A percentile compares a stretch with the other conserved stretches of the same genome.
Conservation (phyloP, 2,888 invertebrate genomes). For the Sussaba pulchella region DNA sequence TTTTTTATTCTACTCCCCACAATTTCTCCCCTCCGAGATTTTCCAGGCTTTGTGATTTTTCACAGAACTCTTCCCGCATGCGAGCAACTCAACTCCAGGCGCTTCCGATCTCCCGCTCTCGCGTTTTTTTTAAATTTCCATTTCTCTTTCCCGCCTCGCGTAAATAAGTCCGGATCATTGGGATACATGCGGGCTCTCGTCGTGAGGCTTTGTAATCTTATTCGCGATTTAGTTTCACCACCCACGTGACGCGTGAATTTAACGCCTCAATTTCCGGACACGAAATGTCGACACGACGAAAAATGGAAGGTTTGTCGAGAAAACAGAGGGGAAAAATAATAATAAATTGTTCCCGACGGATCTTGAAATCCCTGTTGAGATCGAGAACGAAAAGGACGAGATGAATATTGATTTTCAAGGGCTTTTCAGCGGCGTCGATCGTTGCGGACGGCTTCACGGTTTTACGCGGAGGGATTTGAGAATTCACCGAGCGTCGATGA, state of each 20-base stretch:
- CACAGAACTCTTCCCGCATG: neutral
- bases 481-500: slow-evolving; percentile 62
- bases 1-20: slow-evolving; percentile 12
- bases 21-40: neutral
- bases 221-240: slow-evolving; percentile 29
- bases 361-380: slow-evolving; percentile 37
- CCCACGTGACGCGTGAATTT: slow-evolving; percentile 11
- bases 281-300: slow-evolving; percentile 40
- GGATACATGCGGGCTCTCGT: slow-evolving; percentile 9
- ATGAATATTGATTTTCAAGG: slow-evolving; percentile 74
- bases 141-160: slow-evolving; percentile 16
- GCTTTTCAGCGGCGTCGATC: slow-evolving; percentile 33
- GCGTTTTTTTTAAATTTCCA: neutral
- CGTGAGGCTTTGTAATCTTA: slow-evolving; percentile 35
- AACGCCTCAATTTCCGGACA: slow-evolving; percentile 38
- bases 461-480: slow-evolving; percentile 59
- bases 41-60: neutral
- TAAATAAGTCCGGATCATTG: slow-evolving; percentile 41
- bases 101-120: neutral
- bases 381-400: slow-evolving; percentile 26
- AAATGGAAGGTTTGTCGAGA: slow-evolving; percentile 53
- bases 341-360: slow-evolving; percentile 71
- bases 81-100: neutral
- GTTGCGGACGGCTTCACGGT: slow-evolving; percentile 46
- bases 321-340: no score